Evolutionary conservation across 2,113 vertebrate species (phyloP).

Genomic region (Tor tambroides): DNA sequence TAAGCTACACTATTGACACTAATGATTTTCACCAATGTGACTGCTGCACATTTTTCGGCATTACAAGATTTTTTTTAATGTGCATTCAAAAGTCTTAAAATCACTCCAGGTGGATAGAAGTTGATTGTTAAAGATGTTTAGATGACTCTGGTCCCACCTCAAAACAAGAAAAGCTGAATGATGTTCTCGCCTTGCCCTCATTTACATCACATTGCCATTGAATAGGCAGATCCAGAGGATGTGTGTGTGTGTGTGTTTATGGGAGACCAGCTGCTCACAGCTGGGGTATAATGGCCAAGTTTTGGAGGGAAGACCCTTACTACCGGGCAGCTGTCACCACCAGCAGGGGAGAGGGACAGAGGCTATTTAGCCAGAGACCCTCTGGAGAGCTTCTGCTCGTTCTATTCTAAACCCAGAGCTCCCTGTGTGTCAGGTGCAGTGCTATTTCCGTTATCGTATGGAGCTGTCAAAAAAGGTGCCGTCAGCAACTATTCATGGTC

Average conservation of each 20-base stretch:
- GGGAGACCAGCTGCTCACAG: slow-evolving; percentile 79
- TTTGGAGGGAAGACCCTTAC: slow-evolving; percentile 73
- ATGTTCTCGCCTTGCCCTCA: slow-evolving; percentile 50
- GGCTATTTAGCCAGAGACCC: slow-evolving; percentile 66
- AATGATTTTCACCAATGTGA: not conserved
- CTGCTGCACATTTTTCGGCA: too few relatives aligned
- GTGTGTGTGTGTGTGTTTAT: slow-evolving; percentile 52
- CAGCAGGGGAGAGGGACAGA: slow-evolving; percentile 65
- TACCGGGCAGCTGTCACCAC: slow-evolving; percentile 75
- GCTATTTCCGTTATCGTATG: slow-evolving; percentile 20
- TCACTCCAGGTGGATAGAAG: slow-evolving; percentile 7
- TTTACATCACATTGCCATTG: slow-evolving; percentile 60
- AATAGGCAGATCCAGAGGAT: slow-evolving; percentile 40
- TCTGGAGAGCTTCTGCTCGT: slow-evolving; percentile 10
- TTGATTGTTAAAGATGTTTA: slow-evolving; percentile 21
- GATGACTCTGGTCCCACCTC: slow-evolving; percentile 35
- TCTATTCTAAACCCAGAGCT: slow-evolving; percentile 9
- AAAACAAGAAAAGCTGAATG: slow-evolving; percentile 46
- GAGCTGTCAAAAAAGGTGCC: slow-evolving; percentile 37
- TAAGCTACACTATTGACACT: not conserved
- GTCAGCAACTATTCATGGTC: slow-evolving; percentile 24
- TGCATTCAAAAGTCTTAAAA: not conserved
- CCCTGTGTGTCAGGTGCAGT: slow-evolving; percentile 32
- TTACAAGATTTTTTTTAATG: not conserved
- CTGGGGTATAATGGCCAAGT: slow-evolving; percentile 70